Percentiles rank a stretch among this genome's conserved stretches.
These are phyloP conservation scores for Pseudolaguvia tuberculata DNA, from an alignment of 2,113 vertebrate species.

Conservation along the genomic window DNA sequence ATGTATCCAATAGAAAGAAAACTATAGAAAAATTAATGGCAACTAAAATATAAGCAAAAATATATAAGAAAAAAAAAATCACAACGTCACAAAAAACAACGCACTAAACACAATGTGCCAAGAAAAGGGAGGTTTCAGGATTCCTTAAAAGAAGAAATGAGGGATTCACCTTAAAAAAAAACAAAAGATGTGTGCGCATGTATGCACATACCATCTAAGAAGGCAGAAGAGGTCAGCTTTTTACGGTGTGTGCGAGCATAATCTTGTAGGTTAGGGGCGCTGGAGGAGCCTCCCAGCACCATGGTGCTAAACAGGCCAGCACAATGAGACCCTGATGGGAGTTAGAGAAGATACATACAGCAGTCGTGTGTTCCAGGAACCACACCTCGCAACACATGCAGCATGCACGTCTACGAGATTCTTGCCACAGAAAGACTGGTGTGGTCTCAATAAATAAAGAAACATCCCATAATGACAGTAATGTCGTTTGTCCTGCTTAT, in stretches of 20 bases:
- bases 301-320: constrained; percentile 90
- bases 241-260: constrained; percentile 92
- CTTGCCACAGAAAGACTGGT: constrained; percentile 76
- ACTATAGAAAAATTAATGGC: neutral
- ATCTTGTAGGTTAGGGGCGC: constrained; percentile 93
- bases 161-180: constrained; percentile 46
- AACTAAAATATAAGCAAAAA: neutral
- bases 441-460: constrained; percentile 63
- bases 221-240: constrained; percentile 91
- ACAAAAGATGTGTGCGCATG: constrained; percentile 71
- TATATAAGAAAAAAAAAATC: neutral
- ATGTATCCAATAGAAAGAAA: neutral
- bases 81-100: neutral
- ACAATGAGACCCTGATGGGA: constrained; percentile 91
- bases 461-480: constrained; percentile 70
- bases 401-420: constrained; percentile 77
- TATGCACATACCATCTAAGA: constrained; percentile 93
- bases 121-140: constrained; percentile 52
- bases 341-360: constrained; percentile 90
- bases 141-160: constrained; percentile 54
- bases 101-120: neutral
- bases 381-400: constrained; percentile 80
- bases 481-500: constrained; percentile 56
- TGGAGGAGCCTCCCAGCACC: constrained; percentile 90
- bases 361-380: constrained; percentile 81